Percentiles rank a stretch among this genome's conserved stretches.
These are phyloP conservation scores for Nasonovia ribisnigri DNA, from an alignment of 2,888 invertebrate species.

Conservation along the genomic window DNA sequence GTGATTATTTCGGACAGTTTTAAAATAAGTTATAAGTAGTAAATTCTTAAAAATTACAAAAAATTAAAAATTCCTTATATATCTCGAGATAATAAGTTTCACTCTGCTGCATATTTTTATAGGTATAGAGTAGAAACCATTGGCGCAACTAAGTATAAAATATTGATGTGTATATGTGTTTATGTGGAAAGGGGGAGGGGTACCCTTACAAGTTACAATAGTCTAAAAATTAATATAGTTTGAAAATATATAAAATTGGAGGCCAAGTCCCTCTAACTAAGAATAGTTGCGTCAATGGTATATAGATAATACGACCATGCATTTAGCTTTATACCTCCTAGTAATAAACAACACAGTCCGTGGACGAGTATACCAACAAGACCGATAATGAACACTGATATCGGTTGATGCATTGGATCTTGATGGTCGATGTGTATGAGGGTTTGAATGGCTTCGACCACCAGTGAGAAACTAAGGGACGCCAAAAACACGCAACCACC, in stretches of 20 bases:
- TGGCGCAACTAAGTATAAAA: neutral
- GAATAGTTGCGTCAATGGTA: neutral
- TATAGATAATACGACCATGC: neutral
- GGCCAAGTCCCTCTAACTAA: neutral
- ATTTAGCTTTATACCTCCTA: conserved; percentile 76
- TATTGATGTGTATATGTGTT: no score
- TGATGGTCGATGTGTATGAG: conserved; percentile 81
- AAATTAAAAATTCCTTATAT: neutral
- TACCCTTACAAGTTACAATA: neutral
- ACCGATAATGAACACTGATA: conserved; percentile 81
- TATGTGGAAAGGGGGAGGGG: neutral
- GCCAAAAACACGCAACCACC: conserved; percentile 86
- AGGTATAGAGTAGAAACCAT: neutral
- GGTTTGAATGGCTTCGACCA: conserved; percentile 86
- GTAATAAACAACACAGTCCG: conserved; percentile 82
- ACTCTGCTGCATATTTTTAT: neutral
- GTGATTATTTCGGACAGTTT: neutral
- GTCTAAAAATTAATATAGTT: neutral
- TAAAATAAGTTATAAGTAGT: neutral
- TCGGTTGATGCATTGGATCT: conserved; percentile 81
- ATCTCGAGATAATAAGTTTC: neutral
- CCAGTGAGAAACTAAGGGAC: conserved; percentile 84
- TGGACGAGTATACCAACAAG: conserved; percentile 80
- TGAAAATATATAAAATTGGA: neutral
- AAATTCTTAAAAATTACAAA: neutral